phyloP scores from a whole-genome alignment of 2,113 vertebrate species.

The Elephantulus edwardii region DNA sequence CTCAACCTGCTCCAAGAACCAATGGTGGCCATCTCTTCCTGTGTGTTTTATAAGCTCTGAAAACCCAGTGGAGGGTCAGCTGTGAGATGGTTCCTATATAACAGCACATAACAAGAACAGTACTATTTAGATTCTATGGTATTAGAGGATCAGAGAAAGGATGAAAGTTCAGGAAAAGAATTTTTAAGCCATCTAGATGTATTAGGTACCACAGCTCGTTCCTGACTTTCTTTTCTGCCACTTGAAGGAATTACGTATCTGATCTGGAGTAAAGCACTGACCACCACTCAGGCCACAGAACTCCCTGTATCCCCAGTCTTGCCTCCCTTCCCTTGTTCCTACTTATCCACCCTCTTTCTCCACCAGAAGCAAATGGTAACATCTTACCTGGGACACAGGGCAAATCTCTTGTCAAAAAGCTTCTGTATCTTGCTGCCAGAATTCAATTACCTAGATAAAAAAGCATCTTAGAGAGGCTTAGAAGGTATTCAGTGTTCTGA shows the following conservation, averaged over 20 bases:
- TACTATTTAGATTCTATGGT: neutral
- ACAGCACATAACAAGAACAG: no score
- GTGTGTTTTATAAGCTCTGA: no score
- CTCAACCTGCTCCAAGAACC: no score
- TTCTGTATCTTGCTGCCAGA: conserved; percentile 47
- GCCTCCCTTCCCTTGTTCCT: neutral
- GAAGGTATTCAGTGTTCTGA: neutral
- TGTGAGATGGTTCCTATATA: no score
- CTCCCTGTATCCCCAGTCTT: neutral
- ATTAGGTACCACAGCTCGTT: neutral
- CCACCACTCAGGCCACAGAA: neutral
- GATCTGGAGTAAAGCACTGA: neutral
- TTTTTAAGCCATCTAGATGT: neutral
- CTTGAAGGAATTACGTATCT: neutral
- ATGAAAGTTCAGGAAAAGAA: neutral
- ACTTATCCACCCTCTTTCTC: neutral
- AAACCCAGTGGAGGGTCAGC: no score
- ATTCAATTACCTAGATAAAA: conserved; percentile 63
- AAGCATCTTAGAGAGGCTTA: conserved; percentile 49
- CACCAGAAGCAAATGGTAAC: neutral
- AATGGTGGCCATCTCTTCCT: no score
- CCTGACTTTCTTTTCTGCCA: neutral
- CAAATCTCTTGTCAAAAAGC: conserved; percentile 30
- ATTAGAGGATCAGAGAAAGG: neutral
- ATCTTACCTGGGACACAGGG: conserved; percentile 1